Evolutionary conservation across 2,797 vertebrate genomes (phyloP), one percentile per base, ranked within the genome.

Genomic region (Artibeus jamaicensis): DNA sequence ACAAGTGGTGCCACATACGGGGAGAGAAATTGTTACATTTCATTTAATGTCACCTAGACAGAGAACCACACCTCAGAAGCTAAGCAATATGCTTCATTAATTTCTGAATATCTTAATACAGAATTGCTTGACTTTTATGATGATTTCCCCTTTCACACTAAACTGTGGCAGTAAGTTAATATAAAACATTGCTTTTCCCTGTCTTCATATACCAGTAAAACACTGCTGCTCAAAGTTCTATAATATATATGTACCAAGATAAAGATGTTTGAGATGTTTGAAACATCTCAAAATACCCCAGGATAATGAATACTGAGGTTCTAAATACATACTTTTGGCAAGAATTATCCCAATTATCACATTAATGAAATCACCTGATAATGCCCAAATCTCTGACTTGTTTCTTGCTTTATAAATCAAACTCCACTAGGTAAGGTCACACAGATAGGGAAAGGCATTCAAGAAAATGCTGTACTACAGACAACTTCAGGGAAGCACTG

Each of bases 51-150:
- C 76, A 88, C 59, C 74, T 71, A 86, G 50, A 91, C 21, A 94
- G 68, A 93, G 57, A 95, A 79, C 34, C 11, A 39, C 42, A 39
- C 42, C 50, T 70, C n/a, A 89, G 62, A 95, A 91, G 22, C 77
- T 84, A 82, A 83, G 26, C 39, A 59, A 93, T 73, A 88, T 83
- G 32, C 29, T 37, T 91, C 57, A 87, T 78, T 55, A 90, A 73
- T 55, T 89, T 92, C 77, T 46, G 85, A 82, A 92, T 88, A 77
- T 62, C 44, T 94, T 84, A 59, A 82, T 46, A 29, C 6, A 83
- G 78, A 96, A 86, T 86, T 87, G 12, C 34, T 89, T 79, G 24
- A 59, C 34, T 90, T 93, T 96, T 89, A 59, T n/a, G 79, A 92
- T 55, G 34, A 91, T 62, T 88, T 89, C 46, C 29, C 88, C 46